Evolutionary conservation across 2,888 invertebrate species (phyloP), one percentile per base, ranked within the genome.

Genomic region (Oxytorus armatus): DNA sequence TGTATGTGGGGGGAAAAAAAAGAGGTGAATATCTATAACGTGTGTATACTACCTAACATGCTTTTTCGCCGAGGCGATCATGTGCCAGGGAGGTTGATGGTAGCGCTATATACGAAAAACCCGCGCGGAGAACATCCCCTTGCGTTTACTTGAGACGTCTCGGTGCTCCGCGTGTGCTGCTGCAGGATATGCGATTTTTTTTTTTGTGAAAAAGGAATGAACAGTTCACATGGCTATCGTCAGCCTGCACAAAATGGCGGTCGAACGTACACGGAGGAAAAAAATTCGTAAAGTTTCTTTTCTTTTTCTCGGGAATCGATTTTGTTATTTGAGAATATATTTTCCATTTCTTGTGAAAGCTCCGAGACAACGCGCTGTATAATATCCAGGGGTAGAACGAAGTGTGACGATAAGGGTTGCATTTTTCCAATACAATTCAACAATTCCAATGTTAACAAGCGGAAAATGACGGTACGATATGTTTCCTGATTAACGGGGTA

Each of bases 121-220:
- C 18, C n/a, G n/a, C n/a, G n/a, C n/a, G 5, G 57, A 65, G 59
- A 66, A 57, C 36, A 69, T 65, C 69, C 75, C 70, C 84, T 83
- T 77, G 84, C 80, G 77, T 85, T 87, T 89, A 85, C 91, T 90
- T 90, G 89, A 91, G 91, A 92, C 90, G 89, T 90, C 89, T 69
- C 81, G 47, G 51, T 39, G 65, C 57, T 70, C 49, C n/a, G 86
- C 85, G 36, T 70, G 65, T 68, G 63, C 72, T 68, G 63, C 72
- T 69, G 68, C 74, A 33, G 69, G 49, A 77, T 77, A 77, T 81
- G 55, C 69, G 53, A 65, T 25, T 36, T 72, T 36, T 44, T 55
- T 74, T 36, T 10, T 36, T 23, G 49, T 51, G 57, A 47, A 59
- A 66, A 66, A n/a, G n/a, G n/a, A n/a, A n/a, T n/a, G n/a, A n/a